Conservation (phyloP, 2,113 vertebrate genomes). For the Cygnus buccinator region DNA sequence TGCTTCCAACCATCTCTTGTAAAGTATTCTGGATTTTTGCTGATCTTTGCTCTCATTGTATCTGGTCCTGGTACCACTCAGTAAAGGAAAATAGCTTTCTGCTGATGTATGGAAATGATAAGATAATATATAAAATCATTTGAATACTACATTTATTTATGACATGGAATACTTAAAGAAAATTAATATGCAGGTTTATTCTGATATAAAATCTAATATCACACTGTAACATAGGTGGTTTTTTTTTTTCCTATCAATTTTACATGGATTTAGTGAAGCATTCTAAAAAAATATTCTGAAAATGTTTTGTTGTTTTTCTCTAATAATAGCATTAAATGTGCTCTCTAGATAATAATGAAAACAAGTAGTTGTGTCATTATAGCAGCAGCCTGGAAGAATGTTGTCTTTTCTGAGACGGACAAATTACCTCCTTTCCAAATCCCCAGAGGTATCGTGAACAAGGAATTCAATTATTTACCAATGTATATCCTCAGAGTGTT, state of each 20-base stretch:
- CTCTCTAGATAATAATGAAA: not conserved
- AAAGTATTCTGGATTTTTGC: not conserved
- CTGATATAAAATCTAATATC: not conserved
- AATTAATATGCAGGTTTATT: not conserved
- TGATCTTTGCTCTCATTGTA: not conserved
- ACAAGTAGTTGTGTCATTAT: not conserved
- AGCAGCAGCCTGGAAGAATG: not conserved
- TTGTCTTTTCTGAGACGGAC: not conserved
- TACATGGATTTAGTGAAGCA: not conserved
- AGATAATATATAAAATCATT: not conserved
- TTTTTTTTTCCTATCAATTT: not conserved
- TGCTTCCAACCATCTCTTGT: not conserved
- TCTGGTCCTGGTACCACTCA: not conserved
- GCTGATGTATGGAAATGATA: not conserved
- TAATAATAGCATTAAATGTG: not conserved
- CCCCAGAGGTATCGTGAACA: not conserved
- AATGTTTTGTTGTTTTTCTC: not conserved
- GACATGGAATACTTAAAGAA: not conserved
- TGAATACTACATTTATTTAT: not conserved
- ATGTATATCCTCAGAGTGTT: not conserved
- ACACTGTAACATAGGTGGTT: not conserved
- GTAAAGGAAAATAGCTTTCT: not conserved
- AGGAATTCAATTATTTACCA: not conserved
- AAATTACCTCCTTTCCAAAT: not conserved
- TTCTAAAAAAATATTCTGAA: not conserved